Evolutionary conservation across 2,888 invertebrate species (phyloP).

Genomic region (Eumerus sabulonum): DNA sequence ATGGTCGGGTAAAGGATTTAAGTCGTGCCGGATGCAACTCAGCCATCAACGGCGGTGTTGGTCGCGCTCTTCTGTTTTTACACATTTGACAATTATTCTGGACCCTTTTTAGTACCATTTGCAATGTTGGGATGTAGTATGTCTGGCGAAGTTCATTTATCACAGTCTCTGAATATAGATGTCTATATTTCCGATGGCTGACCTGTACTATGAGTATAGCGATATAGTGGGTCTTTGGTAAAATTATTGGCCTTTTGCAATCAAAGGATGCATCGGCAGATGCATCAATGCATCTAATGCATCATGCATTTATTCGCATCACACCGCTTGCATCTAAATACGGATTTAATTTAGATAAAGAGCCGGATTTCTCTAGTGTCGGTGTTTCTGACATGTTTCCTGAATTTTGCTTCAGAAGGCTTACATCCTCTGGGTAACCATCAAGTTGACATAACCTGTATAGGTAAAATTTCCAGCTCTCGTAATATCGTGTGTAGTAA

Average conservation of each 20-base stretch:
- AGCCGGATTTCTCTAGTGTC: neutral
- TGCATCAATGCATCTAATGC: slow-evolving; percentile 37
- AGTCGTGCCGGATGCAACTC: neutral
- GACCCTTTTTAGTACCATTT: slow-evolving; percentile 20
- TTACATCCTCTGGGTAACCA: neutral
- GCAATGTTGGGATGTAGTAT: slow-evolving; percentile 23
- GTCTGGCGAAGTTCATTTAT: too few species aligned
- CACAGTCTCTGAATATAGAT: too few species aligned
- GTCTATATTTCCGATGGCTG: neutral
- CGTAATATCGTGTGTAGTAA: neutral
- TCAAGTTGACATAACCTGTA: slow-evolving; percentile 12
- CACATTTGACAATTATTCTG: neutral
- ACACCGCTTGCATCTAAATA: slow-evolving; percentile 1
- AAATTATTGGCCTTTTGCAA: slow-evolving; percentile 37
- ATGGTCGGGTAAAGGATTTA: neutral
- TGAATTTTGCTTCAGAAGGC: neutral
- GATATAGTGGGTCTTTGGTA: slow-evolving; percentile 14
- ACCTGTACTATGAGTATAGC: slow-evolving; percentile 5
- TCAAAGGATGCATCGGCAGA: neutral
- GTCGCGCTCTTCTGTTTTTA: neutral
- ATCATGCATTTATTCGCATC: slow-evolving; percentile 26
- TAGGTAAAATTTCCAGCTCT: slow-evolving; percentile 1
- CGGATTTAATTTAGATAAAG: neutral
- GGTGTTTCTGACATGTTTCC: neutral
- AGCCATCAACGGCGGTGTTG: neutral